Evolutionary conservation across 2,113 vertebrate genomes (phyloP).

Genomic region (Gymnobelideus leadbeateri): DNA sequence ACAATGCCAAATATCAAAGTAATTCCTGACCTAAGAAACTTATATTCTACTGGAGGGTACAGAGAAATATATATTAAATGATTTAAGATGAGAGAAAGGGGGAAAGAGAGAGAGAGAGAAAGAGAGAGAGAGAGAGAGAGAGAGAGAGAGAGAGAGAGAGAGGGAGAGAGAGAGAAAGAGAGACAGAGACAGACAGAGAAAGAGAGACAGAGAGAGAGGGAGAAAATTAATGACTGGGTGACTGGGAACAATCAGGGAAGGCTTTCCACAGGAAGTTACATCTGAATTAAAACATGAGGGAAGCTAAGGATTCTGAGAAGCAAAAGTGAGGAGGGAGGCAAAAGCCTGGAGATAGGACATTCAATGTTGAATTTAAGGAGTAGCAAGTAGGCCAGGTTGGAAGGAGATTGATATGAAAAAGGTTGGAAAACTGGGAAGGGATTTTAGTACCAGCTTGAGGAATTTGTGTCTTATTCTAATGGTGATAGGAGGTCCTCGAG

Average conservation of each 20-base stretch:
- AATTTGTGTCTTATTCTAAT: background rate
- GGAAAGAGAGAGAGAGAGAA: no score
- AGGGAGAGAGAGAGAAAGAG: no score
- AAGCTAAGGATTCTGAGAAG: background rate
- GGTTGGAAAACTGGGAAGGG: background rate
- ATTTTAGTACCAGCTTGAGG: background rate
- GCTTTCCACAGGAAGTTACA: no score
- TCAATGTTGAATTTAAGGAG: background rate
- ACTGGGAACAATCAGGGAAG: no score
- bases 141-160: no score
- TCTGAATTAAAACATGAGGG: background rate
- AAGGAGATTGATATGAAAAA: background rate
- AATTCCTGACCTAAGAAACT: background rate
- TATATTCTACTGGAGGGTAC: background rate
- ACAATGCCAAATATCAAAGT: background rate
- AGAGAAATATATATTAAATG: background rate
- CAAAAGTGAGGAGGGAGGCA: background rate
- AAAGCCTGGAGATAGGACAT: background rate
- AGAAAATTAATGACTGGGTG: no score
- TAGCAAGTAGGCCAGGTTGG: background rate
- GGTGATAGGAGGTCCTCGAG: background rate
- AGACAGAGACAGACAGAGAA: no score
- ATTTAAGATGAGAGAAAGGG: no score
- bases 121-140: no score
- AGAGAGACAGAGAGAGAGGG: no score